Base-by-base conservation (phyloP, 2,797 vertebrate species). In the Sebastiscus albofasciatus region DNA sequence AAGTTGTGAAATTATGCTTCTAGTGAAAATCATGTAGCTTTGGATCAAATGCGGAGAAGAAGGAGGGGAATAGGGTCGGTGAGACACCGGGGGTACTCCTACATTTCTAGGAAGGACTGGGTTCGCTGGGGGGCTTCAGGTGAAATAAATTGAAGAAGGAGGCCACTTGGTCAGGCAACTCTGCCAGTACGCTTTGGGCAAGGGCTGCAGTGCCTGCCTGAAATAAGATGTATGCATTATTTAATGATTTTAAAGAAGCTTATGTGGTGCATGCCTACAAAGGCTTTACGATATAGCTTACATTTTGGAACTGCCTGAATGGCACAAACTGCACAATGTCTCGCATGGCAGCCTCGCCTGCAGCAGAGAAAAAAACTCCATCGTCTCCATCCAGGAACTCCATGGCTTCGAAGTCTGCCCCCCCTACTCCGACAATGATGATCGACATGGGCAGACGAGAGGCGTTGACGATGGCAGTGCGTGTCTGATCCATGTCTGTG, bases 311-410 rank as follows among this genome's bases (percentile, higher is more conserved):
- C 73, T 99, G 95, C 74, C 98, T 95, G 94, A 97, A 99, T 0
- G 98, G 98, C 64, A 99, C 98, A 77, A 99, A 99, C 85, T 99
- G 98, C 61, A 99, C 98, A 7, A 99, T 99, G 92, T 99, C 98
- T 60, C 98, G 93, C 83, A 97, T 92, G 70, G 97, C 98, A 0
- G 91, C 54, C 68, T 98, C 97, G 56, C 98, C 98, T 0, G 93
- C 86, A 0, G 93, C 86, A 0, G 98, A 96, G 58, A 91, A 95
- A 33, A 99, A 94, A 68, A 86, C 87, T 6, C 97, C 97, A 4
- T 97, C 91, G 1, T 99, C 98, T 5, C 96, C 96, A 49, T 99
- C 98, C 77, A 99, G 95, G 89, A 99, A 97, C 90, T 98, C 97
- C 98, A 99, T 99, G 82, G 98, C 96, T 4, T 79, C 90, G 0